Evolutionary conservation across 1,140 invertebrate genomes (phyloP).

Genomic region (Scylla paramamosain): DNA sequence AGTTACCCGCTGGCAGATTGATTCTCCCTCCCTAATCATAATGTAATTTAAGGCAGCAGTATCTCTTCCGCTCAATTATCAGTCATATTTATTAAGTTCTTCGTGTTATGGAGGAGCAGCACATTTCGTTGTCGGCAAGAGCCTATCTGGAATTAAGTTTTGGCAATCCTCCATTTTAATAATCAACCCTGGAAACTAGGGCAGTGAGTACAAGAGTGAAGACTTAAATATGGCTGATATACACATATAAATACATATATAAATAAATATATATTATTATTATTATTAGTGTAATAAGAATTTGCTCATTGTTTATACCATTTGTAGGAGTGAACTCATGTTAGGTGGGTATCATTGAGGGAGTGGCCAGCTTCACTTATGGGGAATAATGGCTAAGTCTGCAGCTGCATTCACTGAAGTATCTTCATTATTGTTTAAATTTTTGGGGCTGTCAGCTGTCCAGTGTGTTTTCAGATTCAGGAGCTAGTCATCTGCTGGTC

Average conservation of each 20-base stretch:
- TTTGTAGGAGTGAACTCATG: slow-evolving; percentile 55
- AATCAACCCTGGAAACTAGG: slow-evolving; percentile 7
- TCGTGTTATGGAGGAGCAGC: slow-evolving; percentile 11
- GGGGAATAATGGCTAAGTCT: slow-evolving; percentile 48
- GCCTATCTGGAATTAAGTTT: slow-evolving; percentile 14
- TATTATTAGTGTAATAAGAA: slow-evolving; percentile 66
- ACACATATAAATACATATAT: slow-evolving; percentile 52
- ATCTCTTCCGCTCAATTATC: slow-evolving; percentile 74
- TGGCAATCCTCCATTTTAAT: not conserved
- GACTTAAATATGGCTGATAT: slow-evolving; percentile 58
- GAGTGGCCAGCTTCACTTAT: slow-evolving; percentile 49
- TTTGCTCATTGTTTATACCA: slow-evolving; percentile 71
- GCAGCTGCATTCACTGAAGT: not conserved
- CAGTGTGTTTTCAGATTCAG: slow-evolving; percentile 44
- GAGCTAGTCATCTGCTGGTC: slow-evolving; percentile 67
- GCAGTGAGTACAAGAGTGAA: not conserved
- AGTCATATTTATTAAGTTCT: slow-evolving; percentile 68
- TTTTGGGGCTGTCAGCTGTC: not conserved
- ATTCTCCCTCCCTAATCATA: slow-evolving; percentile 68
- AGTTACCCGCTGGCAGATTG: slow-evolving; percentile 48
- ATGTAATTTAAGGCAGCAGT: slow-evolving; percentile 70
- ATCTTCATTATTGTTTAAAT: not conserved
- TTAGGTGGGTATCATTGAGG: not conserved
- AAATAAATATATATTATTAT: slow-evolving; percentile 50
- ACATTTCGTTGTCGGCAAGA: slow-evolving; percentile 10